Evolutionary conservation across 1,140 invertebrate species (phyloP).

Genomic region (Drosophila oshimai): DNA sequence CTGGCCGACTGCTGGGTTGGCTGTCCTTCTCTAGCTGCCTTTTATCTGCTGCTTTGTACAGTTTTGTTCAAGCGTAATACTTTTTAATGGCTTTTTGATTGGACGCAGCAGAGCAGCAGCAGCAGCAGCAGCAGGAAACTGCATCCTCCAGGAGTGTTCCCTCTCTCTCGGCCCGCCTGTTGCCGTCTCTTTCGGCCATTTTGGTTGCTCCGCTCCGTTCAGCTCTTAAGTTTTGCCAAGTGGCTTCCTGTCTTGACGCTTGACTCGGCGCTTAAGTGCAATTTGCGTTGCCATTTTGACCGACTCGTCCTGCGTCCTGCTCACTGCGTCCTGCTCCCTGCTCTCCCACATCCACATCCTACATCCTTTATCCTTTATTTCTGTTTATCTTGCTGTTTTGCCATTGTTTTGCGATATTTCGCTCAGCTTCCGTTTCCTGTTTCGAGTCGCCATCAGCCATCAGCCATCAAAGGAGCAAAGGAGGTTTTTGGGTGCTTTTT

Average conservation of each 20-base stretch:
- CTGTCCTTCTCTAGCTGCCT: slow-evolving; percentile 36
- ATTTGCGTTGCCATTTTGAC: slow-evolving; percentile 77
- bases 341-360: too few relatives aligned
- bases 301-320: neutral
- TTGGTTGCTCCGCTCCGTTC: slow-evolving; percentile 2
- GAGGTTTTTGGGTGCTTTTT: slow-evolving; percentile 23
- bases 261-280: slow-evolving; percentile 78
- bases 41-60: slow-evolving; percentile 76
- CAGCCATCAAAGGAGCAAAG: too few relatives aligned
- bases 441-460: slow-evolving; percentile 39
- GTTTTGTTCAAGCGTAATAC: slow-evolving; percentile 80
- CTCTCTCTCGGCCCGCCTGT: neutral
- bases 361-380: slow-evolving; percentile 8
- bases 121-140: slow-evolving; percentile 22
- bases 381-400: slow-evolving; percentile 44
- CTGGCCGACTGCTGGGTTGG: neutral
- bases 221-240: slow-evolving; percentile 61
- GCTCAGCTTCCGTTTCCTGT: slow-evolving; percentile 72
- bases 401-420: slow-evolving; percentile 63
- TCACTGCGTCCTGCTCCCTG: neutral
- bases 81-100: slow-evolving; percentile 83
- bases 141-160: neutral
- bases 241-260: slow-evolving; percentile 76
- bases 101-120: slow-evolving; percentile 57
- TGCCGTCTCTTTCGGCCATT: neutral